These are phyloP conservation scores for honey bee (Apis mellifera) DNA, from an alignment of 1,140 invertebrate genomes.

Conservation along the genomic window Amel_HAv3.1 CM009932.2:6897501-6898000, in stretches of 20 bases:
- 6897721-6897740: no score
- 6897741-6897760: no score
- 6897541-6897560: background rate
- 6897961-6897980: background rate
- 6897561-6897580: background rate
- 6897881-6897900: background rate
- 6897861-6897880: background rate
- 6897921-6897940: background rate
- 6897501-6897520: background rate
- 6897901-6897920: background rate
- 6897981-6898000: background rate
- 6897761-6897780: no score
- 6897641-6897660: no score
- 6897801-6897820: background rate
- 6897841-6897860: constrained; percentile 5
- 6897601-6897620: background rate
- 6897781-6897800: no score
- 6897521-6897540: background rate
- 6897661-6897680: background rate
- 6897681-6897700: background rate
- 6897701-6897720: background rate
- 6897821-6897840: background rate
- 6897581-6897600: background rate
- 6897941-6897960: background rate
- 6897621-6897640: no score